Percentiles rank a stretch among this genome's conserved stretches.
Conservation (phyloP, 2,113 vertebrate species). For the Laticauda laticaudata region DNA sequence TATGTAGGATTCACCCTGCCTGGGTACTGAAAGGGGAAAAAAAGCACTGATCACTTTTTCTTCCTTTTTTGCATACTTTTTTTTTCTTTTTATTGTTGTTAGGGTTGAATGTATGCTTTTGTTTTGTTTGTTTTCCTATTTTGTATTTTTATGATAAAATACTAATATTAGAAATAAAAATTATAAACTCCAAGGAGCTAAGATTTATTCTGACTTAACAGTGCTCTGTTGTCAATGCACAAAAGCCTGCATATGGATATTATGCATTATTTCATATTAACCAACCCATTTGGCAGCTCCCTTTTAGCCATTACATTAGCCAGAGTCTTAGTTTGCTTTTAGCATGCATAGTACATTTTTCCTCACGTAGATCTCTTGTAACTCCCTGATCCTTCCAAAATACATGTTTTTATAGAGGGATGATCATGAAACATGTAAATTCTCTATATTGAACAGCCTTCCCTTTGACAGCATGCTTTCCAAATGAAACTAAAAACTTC, state of each 20-base stretch:
- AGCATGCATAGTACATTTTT: neutral
- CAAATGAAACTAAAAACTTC: neutral
- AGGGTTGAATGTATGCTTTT: too few relatives aligned
- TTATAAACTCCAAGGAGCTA: neutral
- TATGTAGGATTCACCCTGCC: too few relatives aligned
- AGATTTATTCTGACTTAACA: neutral
- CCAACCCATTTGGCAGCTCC: neutral
- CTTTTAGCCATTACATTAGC: neutral
- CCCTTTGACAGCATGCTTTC: neutral
- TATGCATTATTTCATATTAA: neutral
- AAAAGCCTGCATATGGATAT: neutral
- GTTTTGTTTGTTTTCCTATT: too few relatives aligned
- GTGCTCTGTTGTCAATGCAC: neutral
- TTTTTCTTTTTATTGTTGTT: too few relatives aligned
- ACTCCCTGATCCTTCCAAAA: neutral
- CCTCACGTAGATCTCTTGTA: neutral
- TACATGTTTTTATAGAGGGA: neutral
- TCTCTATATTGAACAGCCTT: neutral
- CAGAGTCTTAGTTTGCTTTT: neutral
- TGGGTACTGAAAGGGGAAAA: too few relatives aligned
- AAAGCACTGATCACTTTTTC: too few relatives aligned
- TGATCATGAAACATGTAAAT: neutral
- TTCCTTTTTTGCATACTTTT: too few relatives aligned
- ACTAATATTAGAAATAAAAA: neutral
- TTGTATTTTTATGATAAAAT: too few relatives aligned